These are phyloP conservation scores for Dolichopus griseipennis DNA, from an alignment of 2,888 invertebrate species.

Conservation along the genomic window DNA sequence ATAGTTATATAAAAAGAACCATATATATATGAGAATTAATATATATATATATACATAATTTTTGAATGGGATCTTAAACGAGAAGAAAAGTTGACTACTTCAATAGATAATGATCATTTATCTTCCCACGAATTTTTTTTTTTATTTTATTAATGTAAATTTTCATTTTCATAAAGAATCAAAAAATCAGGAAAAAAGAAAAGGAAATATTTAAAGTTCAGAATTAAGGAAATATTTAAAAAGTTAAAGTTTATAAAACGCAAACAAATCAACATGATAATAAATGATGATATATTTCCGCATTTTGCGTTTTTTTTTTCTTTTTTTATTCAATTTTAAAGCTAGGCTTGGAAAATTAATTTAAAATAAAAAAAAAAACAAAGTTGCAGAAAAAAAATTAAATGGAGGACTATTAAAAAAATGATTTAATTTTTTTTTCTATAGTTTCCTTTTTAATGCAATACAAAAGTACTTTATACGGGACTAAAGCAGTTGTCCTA, in stretches of 20 bases:
- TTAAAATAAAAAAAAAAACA: not conserved
- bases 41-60: no score
- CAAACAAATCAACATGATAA: not conserved
- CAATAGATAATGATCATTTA: constrained; percentile 4
- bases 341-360: not conserved
- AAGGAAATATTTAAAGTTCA: not conserved
- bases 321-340: no score
- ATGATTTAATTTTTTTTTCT: no score
- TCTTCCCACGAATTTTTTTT: not conserved
- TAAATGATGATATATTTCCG: constrained; percentile 1
- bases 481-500: no score
- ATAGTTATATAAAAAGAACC: no score
- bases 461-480: no score
- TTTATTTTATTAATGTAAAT: not conserved
- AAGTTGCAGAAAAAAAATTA: no score
- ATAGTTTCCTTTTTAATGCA: no score
- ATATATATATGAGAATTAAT: no score
- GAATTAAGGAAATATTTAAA: not conserved
- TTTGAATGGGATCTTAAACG: not conserved
- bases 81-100: constrained; percentile 3
- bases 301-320: not conserved
- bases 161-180: not conserved
- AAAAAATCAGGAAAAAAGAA: not conserved
- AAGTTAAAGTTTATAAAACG: not conserved
- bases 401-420: no score